Evolutionary conservation across 1,140 invertebrate species (phyloP).

Genomic region (Yoshiicerus persimilis): DNA sequence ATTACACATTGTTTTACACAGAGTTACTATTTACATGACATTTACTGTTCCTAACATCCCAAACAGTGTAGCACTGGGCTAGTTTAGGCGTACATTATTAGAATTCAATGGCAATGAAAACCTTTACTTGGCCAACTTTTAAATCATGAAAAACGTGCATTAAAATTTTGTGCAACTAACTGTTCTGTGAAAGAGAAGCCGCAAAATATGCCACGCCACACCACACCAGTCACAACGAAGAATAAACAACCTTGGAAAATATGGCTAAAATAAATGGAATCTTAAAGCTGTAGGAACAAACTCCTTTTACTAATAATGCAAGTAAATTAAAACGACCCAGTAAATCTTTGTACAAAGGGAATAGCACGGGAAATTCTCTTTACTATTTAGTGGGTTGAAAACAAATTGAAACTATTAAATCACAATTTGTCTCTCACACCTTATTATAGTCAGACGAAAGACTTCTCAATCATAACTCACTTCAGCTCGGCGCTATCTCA

Average conservation of each 20-base stretch:
- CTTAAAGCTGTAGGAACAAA: too few species aligned
- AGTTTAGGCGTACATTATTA: too few species aligned
- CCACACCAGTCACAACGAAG: too few species aligned
- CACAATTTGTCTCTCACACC: constrained; percentile 14
- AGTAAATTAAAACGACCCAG: neutral
- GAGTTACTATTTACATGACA: neutral
- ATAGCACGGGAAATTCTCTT: neutral
- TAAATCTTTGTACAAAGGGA: neutral
- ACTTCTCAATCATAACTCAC: neutral
- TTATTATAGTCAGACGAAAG: neutral
- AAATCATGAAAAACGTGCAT: neutral
- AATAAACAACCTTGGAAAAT: neutral
- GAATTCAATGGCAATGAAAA: neutral
- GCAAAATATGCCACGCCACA: neutral
- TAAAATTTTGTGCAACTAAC: neutral
- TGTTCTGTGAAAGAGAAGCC: neutral
- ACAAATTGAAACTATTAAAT: constrained; percentile 21
- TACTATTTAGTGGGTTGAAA: neutral
- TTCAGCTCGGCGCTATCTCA: neutral
- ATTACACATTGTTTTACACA: neutral
- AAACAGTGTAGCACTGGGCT: neutral
- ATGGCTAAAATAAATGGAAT: neutral
- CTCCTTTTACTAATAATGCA: too few species aligned
- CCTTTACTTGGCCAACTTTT: neutral
- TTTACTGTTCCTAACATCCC: neutral